A percentile compares a stretch with the other conserved stretches of the same genome.
These are phyloP conservation scores for Isotomurus palustris DNA, from an alignment of 2,888 invertebrate species.

Conservation along the genomic window DNA sequence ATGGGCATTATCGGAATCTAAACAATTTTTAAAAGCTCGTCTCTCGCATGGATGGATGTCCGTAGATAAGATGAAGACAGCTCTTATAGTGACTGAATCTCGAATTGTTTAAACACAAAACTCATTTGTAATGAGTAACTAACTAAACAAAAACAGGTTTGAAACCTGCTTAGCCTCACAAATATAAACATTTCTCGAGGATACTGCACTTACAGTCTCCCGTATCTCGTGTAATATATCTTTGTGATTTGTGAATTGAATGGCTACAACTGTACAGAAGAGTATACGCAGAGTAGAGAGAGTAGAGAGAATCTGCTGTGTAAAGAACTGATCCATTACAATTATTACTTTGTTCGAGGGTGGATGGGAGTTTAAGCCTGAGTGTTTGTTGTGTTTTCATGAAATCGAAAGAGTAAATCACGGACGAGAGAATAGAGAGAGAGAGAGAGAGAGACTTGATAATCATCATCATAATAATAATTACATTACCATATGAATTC, in stretches of 20 bases:
- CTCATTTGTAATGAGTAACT: slow-evolving; percentile 15
- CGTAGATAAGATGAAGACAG: neutral
- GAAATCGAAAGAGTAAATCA: slow-evolving; percentile 10
- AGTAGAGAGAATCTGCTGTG: too few species aligned
- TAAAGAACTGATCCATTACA: too few species aligned
- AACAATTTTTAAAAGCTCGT: slow-evolving; percentile 10
- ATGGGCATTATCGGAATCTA: slow-evolving; percentile 6
- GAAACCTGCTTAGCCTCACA: slow-evolving; percentile 8
- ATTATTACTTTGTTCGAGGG: too few species aligned
- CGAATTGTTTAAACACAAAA: slow-evolving; percentile 11
- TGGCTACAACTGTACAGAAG: too few species aligned
- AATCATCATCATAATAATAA: slow-evolving; percentile 11
- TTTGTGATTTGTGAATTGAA: too few species aligned
- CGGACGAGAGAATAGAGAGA: neutral
- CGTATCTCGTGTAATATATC: too few species aligned
- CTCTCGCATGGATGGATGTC: neutral
- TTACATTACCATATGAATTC: slow-evolving; percentile 13
- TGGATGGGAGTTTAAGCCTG: too few species aligned
- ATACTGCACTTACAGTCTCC: too few species aligned
- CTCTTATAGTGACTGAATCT: neutral
- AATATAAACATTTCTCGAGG: slow-evolving; percentile 3
- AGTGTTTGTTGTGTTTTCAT: too few species aligned
- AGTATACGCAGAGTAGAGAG: too few species aligned
- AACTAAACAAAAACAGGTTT: slow-evolving; percentile 15
- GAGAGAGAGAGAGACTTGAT: neutral